Percentiles rank a stretch among this genome's conserved stretches.
phyloP scores from a whole-genome alignment of 1,140 invertebrate species.

The Papilio helenus region DNA sequence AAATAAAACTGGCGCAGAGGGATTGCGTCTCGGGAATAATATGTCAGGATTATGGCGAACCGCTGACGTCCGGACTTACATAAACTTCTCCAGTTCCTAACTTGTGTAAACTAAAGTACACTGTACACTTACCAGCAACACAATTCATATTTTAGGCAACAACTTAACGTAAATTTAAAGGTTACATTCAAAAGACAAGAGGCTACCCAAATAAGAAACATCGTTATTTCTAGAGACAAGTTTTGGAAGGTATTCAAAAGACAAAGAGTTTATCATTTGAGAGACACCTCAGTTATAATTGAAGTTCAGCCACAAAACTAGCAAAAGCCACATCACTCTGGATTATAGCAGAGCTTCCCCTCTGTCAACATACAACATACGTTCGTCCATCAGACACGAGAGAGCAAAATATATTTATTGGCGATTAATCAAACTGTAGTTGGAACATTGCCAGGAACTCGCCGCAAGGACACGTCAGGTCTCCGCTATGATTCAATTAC shows the following conservation, averaged over 20 bases:
- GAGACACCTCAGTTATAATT: not conserved
- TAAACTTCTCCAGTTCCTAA: not conserved
- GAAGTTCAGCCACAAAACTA: not conserved
- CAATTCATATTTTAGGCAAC: not conserved
- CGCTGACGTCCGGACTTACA: slow-evolving; percentile 14
- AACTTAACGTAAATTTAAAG: too few species aligned
- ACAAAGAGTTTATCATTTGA: not conserved
- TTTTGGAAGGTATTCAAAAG: not conserved
- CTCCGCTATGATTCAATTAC: slow-evolving; percentile 19
- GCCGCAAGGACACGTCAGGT: slow-evolving; percentile 6
- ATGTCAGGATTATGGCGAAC: slow-evolving; percentile 16
- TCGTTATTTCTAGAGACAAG: too few species aligned
- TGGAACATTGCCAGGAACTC: slow-evolving; percentile 26
- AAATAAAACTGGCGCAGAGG: slow-evolving; percentile 22
- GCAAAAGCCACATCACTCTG: not conserved
- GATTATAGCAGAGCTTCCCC: not conserved
- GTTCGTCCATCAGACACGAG: not conserved
- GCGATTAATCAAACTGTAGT: slow-evolving; percentile 32
- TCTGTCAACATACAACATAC: slow-evolving; percentile 8
- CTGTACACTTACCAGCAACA: not conserved
- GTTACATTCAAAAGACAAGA: too few species aligned
- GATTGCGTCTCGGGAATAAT: slow-evolving; percentile 14
- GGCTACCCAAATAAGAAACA: too few species aligned
- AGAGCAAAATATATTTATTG: slow-evolving; percentile 29
- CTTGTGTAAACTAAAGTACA: not conserved